Conservation (phyloP, 1,140 invertebrate species). For the Tetragonula clypearis region DNA sequence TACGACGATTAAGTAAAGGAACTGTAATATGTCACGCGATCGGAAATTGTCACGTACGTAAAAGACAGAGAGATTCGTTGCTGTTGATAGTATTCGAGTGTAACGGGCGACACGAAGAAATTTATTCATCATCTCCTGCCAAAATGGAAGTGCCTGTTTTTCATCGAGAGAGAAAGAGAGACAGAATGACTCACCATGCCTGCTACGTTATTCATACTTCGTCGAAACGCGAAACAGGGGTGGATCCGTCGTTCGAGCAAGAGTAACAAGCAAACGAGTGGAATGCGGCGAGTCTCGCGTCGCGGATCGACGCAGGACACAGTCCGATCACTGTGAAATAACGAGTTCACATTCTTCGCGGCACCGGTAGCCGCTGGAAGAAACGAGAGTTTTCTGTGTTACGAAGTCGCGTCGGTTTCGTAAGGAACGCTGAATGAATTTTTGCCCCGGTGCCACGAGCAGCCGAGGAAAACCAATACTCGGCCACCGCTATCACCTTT, state of each 20-base stretch:
- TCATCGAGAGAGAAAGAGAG: too few species aligned
- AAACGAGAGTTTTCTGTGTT: constrained; percentile 38
- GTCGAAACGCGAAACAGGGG: not conserved
- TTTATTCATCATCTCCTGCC: not conserved
- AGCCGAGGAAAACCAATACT: not conserved
- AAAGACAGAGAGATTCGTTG: too few species aligned
- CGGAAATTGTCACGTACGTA: not conserved
- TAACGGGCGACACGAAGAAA: too few species aligned
- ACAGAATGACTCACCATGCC: not conserved
- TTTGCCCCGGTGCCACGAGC: not conserved
- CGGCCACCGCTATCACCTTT: too few species aligned
- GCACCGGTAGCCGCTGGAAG: constrained; percentile 6
- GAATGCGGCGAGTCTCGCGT: not conserved
- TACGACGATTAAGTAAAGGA: not conserved
- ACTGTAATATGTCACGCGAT: not conserved
- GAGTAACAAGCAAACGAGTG: not conserved
- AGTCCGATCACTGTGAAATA: constrained; percentile 32
- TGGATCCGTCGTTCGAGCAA: not conserved
- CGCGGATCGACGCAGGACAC: not conserved
- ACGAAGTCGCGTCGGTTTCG: constrained; percentile 39
- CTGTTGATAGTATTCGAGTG: too few species aligned
- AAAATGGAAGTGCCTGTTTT: too few species aligned
- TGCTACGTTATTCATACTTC: not conserved
- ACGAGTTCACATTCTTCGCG: constrained; percentile 47
- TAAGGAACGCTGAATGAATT: constrained; percentile 16